Evolutionary conservation across 2,888 invertebrate species (phyloP).

Genomic region (Acrocera orbiculus): DNA sequence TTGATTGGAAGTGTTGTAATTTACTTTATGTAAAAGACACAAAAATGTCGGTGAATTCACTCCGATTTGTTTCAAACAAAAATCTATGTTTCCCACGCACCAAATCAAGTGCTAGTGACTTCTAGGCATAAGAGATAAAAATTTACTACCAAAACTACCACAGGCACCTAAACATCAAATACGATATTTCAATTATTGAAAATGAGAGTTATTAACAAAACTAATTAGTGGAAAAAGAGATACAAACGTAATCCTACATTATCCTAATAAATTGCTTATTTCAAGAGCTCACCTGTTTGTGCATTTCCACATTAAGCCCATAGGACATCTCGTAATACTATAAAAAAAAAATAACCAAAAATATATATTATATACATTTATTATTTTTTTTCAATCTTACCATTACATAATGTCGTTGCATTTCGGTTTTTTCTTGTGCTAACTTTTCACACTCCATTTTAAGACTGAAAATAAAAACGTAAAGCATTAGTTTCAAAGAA

Average conservation of each 20-base stretch:
- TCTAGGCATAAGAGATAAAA: too few relatives aligned
- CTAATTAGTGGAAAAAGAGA: not conserved
- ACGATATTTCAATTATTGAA: not conserved
- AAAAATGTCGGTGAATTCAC: too few relatives aligned
- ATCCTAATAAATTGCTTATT: too few relatives aligned
- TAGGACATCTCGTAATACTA: constrained; percentile 98
- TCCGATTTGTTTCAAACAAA: too few relatives aligned
- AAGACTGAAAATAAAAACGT: constrained; percentile 39
- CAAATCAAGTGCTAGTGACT: too few relatives aligned
- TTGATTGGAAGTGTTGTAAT: too few relatives aligned
- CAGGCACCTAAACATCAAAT: too few relatives aligned
- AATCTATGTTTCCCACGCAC: too few relatives aligned
- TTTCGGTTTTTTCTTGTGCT: constrained; percentile 71
- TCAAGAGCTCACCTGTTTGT: constrained; percentile 84
- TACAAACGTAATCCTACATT: not conserved
- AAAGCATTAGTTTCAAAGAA: too few relatives aligned
- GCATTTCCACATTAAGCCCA: constrained; percentile 94
- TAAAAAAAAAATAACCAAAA: constrained; percentile 35
- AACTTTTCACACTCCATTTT: constrained; percentile 76
- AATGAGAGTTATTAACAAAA: not conserved
- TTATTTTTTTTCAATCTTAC: constrained; percentile 35
- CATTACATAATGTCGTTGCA: constrained; percentile 79
- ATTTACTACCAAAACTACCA: too few relatives aligned
- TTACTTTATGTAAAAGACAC: too few relatives aligned
- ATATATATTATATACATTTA: constrained; percentile 3